Percentiles rank a stretch among this genome's conserved stretches.
Evolutionary conservation across 2,113 vertebrate species (phyloP).

Genomic region (Thamnaconus septentrionalis): DNA sequence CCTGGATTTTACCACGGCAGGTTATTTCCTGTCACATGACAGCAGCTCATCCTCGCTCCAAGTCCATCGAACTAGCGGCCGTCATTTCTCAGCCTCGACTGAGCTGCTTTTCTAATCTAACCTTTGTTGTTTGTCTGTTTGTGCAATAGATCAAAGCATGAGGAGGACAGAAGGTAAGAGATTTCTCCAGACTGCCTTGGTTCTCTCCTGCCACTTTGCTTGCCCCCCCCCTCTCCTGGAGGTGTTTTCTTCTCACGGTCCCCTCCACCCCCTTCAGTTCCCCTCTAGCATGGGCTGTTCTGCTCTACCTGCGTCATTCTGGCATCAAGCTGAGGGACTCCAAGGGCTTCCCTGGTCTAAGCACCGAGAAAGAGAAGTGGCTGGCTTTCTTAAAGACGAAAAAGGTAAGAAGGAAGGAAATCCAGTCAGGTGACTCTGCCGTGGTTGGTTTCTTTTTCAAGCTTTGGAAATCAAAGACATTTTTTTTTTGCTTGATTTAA

Average conservation of each 20-base stretch:
- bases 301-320: slow-evolving; percentile 83
- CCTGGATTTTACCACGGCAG: slow-evolving; percentile 7
- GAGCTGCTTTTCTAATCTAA: slow-evolving; percentile 12
- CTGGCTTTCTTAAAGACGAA: slow-evolving; percentile 89
- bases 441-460: no score
- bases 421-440: no score
- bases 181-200: not conserved
- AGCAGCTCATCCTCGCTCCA: not conserved
- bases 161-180: slow-evolving; percentile 72
- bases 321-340: slow-evolving; percentile 86
- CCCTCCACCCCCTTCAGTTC: slow-evolving; percentile 64
- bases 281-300: slow-evolving; percentile 85
- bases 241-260: no score
- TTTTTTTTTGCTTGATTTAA: no score
- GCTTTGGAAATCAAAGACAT: no score
- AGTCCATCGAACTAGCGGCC: not conserved
- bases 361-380: slow-evolving; percentile 92
- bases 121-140: slow-evolving; percentile 15
- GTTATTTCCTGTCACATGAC: slow-evolving; percentile 46
- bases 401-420: slow-evolving; percentile 75
- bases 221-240: not conserved
- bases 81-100: not conserved
- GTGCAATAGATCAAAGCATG: slow-evolving; percentile 68
- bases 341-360: slow-evolving; percentile 77
- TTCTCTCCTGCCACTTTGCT: slow-evolving; percentile 1